Evolutionary conservation across 2,888 invertebrate species (phyloP).

Genomic region (Mactromeris polynyma): DNA sequence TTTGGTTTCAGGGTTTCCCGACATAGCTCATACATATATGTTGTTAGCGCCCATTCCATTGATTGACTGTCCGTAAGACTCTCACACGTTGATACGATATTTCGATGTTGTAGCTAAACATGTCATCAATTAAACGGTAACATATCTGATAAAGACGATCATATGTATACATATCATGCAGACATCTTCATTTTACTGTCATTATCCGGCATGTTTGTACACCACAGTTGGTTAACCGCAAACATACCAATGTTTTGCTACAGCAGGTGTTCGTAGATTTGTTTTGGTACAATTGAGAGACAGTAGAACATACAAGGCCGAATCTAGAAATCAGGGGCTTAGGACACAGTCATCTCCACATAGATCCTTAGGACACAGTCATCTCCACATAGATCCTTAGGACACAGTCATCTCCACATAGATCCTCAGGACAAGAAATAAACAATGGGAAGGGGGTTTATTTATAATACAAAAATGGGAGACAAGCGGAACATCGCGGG

Average conservation of each 20-base stretch:
- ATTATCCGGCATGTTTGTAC: background rate
- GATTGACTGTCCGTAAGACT: background rate
- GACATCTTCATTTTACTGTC: background rate
- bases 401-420: no score
- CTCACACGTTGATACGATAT: background rate
- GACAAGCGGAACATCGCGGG: no score
- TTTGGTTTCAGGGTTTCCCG: background rate
- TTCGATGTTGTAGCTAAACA: background rate
- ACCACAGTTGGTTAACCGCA: background rate
- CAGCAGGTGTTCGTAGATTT: background rate
- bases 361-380: no score
- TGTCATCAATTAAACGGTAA: background rate
- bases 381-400: no score
- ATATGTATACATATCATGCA: background rate
- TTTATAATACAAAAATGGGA: no score
- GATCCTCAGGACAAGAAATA: no score
- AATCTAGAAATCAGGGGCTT: no score
- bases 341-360: no score
- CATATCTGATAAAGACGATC: background rate
- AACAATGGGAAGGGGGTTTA: no score
- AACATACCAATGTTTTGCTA: background rate
- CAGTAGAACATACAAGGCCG: no score
- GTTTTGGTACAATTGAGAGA: no score
- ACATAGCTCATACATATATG: background rate
- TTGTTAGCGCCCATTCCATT: background rate